Percentiles rank a stretch among this genome's conserved stretches.
phyloP scores from a whole-genome alignment of 2,113 vertebrate species.

The Pampusana beccarii region DNA sequence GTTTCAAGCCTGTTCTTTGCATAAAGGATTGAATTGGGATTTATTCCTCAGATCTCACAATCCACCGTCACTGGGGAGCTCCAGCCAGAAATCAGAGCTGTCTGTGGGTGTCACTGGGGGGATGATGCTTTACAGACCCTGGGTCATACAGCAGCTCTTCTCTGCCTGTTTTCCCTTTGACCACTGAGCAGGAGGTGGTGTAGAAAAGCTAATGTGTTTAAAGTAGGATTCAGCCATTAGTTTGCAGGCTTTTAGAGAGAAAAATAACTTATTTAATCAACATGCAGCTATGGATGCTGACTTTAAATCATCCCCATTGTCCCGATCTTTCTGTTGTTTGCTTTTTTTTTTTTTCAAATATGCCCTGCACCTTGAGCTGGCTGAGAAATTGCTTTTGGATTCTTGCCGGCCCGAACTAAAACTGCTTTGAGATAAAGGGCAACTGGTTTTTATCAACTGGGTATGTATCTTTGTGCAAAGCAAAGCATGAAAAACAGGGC shows the following conservation, averaged over 20 bases:
- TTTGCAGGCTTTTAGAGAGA: not conserved
- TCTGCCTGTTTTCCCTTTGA: not conserved
- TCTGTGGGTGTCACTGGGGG: not conserved
- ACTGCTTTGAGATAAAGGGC: slow-evolving; percentile 1
- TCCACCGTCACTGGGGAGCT: too few species aligned
- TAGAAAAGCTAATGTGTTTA: not conserved
- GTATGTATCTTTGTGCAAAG: not conserved
- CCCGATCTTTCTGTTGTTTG: not conserved
- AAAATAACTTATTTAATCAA: not conserved
- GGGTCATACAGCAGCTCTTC: not conserved
- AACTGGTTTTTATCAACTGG: not conserved
- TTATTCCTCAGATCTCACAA: not conserved
- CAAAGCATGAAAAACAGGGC: not conserved
- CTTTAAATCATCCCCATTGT: not conserved
- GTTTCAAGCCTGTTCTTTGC: not conserved
- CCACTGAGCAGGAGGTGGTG: not conserved
- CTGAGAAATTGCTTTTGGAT: not conserved
- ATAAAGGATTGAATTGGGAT: not conserved
- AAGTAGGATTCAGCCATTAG: not conserved
- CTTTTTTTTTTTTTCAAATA: not conserved
- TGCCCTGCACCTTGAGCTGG: not conserved
- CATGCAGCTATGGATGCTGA: not conserved
- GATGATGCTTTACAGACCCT: not conserved
- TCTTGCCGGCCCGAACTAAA: not conserved
- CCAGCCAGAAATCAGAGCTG: not conserved